These are phyloP conservation scores for Notarius quadriscutis DNA, from an alignment of 2,113 vertebrate species.

Conservation along the genomic window DNA sequence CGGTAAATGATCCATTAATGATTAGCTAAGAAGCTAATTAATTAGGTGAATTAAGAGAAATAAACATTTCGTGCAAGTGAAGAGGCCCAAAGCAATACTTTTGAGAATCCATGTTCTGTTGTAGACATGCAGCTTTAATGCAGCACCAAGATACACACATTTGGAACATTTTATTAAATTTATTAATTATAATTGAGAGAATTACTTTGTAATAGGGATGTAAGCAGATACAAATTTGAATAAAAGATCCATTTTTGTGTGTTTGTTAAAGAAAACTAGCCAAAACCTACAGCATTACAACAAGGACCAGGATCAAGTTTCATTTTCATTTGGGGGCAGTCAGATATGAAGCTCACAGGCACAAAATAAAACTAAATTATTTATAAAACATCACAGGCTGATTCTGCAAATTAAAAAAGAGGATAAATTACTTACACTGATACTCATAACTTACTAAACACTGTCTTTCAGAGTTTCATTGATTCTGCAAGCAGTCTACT, in stretches of 20 bases:
- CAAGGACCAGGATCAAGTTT: neutral
- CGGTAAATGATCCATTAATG: neutral
- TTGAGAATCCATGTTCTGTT: neutral
- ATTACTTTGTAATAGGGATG: neutral
- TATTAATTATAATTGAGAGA: too few relatives aligned
- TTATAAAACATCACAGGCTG: neutral
- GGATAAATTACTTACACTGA: neutral
- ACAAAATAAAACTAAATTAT: neutral
- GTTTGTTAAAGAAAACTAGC: neutral
- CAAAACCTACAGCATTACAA: neutral
- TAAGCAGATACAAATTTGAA: neutral
- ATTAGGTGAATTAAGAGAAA: neutral
- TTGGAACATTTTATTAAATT: neutral
- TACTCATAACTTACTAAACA: neutral
- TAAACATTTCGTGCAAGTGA: neutral
- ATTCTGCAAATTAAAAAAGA: too few relatives aligned
- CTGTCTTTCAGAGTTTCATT: slow-evolving; percentile 76
- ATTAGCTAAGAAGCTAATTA: neutral
- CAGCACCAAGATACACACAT: neutral
- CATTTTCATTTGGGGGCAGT: neutral
- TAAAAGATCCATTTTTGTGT: too few relatives aligned
- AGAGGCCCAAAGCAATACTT: neutral
- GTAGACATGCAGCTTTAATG: neutral
- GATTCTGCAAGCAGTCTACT: slow-evolving; percentile 68
- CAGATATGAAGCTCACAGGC: neutral